Conservation (phyloP, 2,888 invertebrate species). For the Seladonia tumulorum region DNA sequence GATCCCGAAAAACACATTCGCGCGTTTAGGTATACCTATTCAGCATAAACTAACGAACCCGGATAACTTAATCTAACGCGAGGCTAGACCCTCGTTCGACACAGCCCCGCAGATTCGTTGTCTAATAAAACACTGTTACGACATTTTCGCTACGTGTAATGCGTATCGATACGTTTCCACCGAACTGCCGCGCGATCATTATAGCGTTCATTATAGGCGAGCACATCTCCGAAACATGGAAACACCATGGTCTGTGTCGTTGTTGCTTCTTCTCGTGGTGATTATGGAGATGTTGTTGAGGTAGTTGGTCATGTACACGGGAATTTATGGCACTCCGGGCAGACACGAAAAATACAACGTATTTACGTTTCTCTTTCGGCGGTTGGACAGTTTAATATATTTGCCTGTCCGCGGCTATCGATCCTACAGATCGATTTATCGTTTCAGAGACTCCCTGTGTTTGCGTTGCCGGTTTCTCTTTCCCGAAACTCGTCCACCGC, state of each 20-base stretch:
- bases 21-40: background rate
- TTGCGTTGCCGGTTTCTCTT: background rate
- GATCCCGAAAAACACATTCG: background rate
- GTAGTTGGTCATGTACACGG: background rate
- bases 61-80: background rate
- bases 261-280: background rate
- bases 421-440: background rate
- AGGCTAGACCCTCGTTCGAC: slow-evolving; percentile 9
- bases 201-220: background rate
- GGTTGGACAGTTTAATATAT: background rate
- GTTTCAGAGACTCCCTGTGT: background rate
- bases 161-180: slow-evolving; percentile 8
- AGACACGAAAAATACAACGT: background rate
- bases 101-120: background rate
- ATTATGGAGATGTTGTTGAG: background rate
- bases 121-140: background rate
- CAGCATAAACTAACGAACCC: background rate
- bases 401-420: background rate
- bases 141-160: background rate
- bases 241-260: background rate
- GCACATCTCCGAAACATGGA: background rate
- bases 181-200: background rate
- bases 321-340: background rate
- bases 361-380: background rate
- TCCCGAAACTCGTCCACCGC: background rate